Evolutionary conservation across 2,888 invertebrate genomes (phyloP).

Genomic region (Ophion costatus): DNA sequence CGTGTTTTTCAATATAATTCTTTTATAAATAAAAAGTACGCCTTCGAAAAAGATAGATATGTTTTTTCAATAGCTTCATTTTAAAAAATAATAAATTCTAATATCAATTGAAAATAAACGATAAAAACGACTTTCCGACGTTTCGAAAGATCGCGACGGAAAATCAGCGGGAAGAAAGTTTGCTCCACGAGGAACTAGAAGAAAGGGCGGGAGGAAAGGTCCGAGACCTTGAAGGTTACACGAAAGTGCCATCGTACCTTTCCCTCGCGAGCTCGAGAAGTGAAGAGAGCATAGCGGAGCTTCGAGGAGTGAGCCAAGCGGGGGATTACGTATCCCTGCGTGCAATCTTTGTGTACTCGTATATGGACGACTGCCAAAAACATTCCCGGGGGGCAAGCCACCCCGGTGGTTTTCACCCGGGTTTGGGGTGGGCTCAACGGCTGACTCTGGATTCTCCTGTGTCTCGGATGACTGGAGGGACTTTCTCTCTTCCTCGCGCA

Average conservation of each 20-base stretch:
- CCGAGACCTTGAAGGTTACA: slow-evolving; percentile 60
- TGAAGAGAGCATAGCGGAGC: not conserved
- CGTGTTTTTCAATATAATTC: too few species aligned
- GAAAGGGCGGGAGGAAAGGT: slow-evolving; percentile 3
- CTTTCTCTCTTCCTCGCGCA: slow-evolving; percentile 38
- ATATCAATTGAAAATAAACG: too few species aligned
- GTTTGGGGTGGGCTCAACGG: slow-evolving; percentile 28
- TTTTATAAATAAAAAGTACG: too few species aligned
- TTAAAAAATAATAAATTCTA: too few species aligned
- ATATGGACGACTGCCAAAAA: slow-evolving; percentile 64
- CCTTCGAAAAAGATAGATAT: too few species aligned
- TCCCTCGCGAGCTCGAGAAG: slow-evolving; percentile 26
- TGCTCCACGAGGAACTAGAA: not conserved
- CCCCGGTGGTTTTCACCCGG: slow-evolving; percentile 51
- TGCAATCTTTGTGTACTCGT: slow-evolving; percentile 20
- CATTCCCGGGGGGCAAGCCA: slow-evolving; percentile 44
- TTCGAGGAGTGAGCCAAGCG: slow-evolving; percentile 10
- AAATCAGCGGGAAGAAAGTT: too few species aligned
- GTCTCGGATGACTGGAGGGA: slow-evolving; percentile 33
- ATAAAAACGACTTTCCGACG: too few species aligned
- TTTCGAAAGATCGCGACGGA: too few species aligned
- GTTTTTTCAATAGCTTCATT: too few species aligned
- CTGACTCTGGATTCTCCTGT: slow-evolving; percentile 36
- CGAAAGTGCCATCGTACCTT: slow-evolving; percentile 55
- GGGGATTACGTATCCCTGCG: slow-evolving; percentile 16